phyloP scores from a whole-genome alignment of 2,888 invertebrate species.

The Hemaris fuciformis region DNA sequence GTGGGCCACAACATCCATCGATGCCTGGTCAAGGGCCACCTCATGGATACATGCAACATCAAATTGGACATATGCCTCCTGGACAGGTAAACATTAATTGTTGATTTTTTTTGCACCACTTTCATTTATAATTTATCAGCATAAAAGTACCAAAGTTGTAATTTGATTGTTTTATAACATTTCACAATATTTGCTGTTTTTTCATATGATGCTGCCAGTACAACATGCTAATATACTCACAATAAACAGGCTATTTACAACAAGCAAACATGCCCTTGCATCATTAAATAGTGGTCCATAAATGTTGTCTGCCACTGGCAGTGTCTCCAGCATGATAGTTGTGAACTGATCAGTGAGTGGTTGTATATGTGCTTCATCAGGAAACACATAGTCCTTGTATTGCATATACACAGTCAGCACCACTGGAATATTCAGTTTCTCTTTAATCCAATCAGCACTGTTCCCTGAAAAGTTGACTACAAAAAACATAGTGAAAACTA shows the following conservation, averaged over 20 bases:
- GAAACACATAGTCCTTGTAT: slow-evolving; percentile 39
- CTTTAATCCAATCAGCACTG: slow-evolving; percentile 71
- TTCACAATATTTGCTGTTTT: too few species aligned
- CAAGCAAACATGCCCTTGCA: slow-evolving; percentile 11
- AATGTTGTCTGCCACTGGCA: slow-evolving; percentile 52
- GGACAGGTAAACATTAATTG: slow-evolving; percentile 58
- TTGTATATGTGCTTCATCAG: slow-evolving; percentile 39
- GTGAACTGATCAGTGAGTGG: slow-evolving; percentile 43
- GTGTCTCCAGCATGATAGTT: slow-evolving; percentile 52
- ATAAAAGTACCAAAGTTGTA: not conserved
- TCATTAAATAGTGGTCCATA: slow-evolving; percentile 62
- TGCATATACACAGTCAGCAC: slow-evolving; percentile 62
- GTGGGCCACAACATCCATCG: slow-evolving; percentile 70
- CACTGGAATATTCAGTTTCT: slow-evolving; percentile 59
- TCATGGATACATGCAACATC: slow-evolving; percentile 84
- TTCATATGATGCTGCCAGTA: too few species aligned
- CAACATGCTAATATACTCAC: too few species aligned
- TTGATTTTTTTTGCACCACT: not conserved
- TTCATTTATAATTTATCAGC: too few species aligned
- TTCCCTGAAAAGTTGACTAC: slow-evolving; percentile 45
- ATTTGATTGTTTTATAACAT: too few species aligned
- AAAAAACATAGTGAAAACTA: not conserved
- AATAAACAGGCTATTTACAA: not conserved
- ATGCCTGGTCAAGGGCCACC: slow-evolving; percentile 81
- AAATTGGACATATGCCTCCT: slow-evolving; percentile 80